Evolutionary conservation across 2,797 vertebrate genomes (phyloP), one percentile per base, ranked within the genome.

Genomic region (Hozukius guyotensis): DNA sequence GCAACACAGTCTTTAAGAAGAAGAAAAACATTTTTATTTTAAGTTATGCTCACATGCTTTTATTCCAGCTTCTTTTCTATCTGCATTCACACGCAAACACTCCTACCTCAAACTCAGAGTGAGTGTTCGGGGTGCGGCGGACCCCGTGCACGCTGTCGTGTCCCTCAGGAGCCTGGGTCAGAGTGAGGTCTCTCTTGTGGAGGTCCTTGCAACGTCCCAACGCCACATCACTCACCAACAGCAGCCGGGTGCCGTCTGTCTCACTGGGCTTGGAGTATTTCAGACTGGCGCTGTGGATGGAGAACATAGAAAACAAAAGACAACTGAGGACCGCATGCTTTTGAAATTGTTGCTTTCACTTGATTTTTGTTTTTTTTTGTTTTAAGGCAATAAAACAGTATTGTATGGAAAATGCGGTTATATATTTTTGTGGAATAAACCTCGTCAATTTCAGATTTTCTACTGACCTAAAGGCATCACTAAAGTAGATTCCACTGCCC

Each of bases 401-500:
- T 56, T 22, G 7, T 36, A 16, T 22, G 1, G 20, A 57, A 34
- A 5, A 24, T 29, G n/a, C 9, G 25, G 2, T 27, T 27, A n/a
- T 13, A 27, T 36, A 2, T n/a, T 46, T 46, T 18, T 46, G 42
- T 46, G 42, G 16, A 46, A 29, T 20, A 52, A 18, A 55, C 4
- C 14, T 1, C 0, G 9, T 64, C 5, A 16, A 5, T 11, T 14
- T 69, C 6, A 32, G 16, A 29, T 36, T 9, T 27, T 27, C 2
- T 14, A 80, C 96, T 67, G 11, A 98, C 97, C 95, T 94, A 34
- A 97, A 5, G 1, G 96, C 92, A 69, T 97, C 85, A 32, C 94
- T 97, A 76, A 98, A 98, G 90, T 98, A 97, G 91, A 98, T 97
- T 46, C 97, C 97, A 72, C 95, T 95, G 72, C 97, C 97, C 67